phyloP scores from a whole-genome alignment of 2,888 invertebrate genomes.

The Zelleria hepariella region DNA sequence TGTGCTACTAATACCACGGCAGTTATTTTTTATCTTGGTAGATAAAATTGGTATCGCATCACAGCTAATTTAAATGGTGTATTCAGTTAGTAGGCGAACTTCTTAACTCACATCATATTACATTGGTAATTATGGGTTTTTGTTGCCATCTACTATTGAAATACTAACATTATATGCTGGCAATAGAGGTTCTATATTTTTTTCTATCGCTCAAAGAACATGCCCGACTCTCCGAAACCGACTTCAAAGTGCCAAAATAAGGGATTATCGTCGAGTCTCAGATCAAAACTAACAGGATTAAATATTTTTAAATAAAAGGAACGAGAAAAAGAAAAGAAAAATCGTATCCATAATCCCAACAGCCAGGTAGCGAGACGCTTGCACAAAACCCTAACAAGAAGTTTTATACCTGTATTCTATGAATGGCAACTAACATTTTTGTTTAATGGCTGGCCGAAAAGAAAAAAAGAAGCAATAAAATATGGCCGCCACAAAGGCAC shows the following conservation, averaged over 20 bases:
- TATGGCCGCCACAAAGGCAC: conserved; percentile 65
- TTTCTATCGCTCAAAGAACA: not conserved
- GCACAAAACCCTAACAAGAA: conserved; percentile 26
- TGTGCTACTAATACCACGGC: too few species aligned
- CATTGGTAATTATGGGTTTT: too few species aligned
- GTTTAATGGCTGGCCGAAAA: conserved; percentile 35
- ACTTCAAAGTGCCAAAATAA: not conserved
- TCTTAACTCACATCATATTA: too few species aligned
- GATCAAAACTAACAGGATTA: conserved; percentile 1
- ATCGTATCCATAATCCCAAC: not conserved
- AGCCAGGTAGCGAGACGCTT: conserved; percentile 14
- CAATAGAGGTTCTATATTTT: not conserved
- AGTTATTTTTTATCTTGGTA: too few species aligned
- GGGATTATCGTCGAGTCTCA: not conserved
- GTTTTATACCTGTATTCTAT: conserved; percentile 64
- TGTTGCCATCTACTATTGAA: too few species aligned
- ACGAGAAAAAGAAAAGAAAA: not conserved
- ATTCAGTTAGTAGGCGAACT: too few species aligned
- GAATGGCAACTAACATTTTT: conserved; percentile 52
- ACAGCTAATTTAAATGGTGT: too few species aligned
- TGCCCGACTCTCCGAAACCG: not conserved
- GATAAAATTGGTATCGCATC: too few species aligned
- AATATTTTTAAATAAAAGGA: conserved; percentile 1
- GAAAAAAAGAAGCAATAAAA: conserved; percentile 56
- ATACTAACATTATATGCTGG: too few species aligned